Conservation (phyloP, 1,140 invertebrate genomes). For the Agraylea sexmaculata region DNA sequence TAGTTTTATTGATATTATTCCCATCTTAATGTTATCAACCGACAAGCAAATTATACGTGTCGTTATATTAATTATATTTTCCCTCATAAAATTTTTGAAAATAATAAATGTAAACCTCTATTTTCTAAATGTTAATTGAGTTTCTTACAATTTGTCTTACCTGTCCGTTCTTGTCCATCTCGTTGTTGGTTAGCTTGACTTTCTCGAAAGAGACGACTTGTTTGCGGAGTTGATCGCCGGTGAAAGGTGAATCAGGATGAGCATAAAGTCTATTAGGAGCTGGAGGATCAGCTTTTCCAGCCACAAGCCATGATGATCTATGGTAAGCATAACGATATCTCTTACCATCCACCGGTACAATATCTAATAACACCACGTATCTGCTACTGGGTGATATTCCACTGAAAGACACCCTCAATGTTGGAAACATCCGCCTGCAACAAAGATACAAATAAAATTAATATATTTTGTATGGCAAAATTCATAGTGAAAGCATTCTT, state of each 20-base stretch:
- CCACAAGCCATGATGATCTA: slow-evolving; percentile 94
- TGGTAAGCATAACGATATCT: slow-evolving; percentile 98
- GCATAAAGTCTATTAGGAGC: slow-evolving; percentile 86
- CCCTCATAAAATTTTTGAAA: slow-evolving; percentile 4
- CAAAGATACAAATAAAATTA: slow-evolving; percentile 22
- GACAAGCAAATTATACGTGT: slow-evolving; percentile 1
- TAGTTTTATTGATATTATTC: neutral
- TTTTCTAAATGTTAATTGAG: neutral
- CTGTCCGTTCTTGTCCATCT: slow-evolving; percentile 97
- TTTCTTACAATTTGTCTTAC: too few relatives aligned
- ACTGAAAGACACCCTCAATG: slow-evolving; percentile 82
- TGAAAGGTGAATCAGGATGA: slow-evolving; percentile 96
- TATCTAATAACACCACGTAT: slow-evolving; percentile 88
- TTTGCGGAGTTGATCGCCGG: slow-evolving; percentile 87
- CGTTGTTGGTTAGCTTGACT: slow-evolving; percentile 98
- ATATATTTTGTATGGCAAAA: neutral
- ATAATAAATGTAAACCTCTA: slow-evolving; percentile 1
- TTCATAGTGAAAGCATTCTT: neutral
- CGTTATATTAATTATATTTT: slow-evolving; percentile 7
- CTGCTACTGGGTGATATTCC: slow-evolving; percentile 55
- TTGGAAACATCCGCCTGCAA: slow-evolving; percentile 94
- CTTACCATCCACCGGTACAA: slow-evolving; percentile 93
- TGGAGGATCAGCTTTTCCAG: slow-evolving; percentile 95
- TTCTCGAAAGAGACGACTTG: slow-evolving; percentile 99
- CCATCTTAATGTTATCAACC: neutral